These are phyloP conservation scores for Sylvia atricapilla DNA, from an alignment of 2,113 vertebrate species.

Conservation along the genomic window DNA sequence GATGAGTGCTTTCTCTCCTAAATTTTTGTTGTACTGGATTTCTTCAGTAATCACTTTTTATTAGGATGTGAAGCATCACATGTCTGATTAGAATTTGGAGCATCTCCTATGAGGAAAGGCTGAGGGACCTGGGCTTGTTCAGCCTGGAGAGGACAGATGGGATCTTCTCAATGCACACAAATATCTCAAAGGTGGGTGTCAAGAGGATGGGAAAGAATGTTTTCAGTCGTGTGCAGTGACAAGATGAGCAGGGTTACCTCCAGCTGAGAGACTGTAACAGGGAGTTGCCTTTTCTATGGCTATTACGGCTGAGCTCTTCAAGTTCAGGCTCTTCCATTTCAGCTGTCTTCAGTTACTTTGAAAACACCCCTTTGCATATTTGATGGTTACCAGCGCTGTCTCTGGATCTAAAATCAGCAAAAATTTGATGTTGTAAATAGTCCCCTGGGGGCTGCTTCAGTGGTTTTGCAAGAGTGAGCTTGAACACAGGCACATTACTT, in stretches of 20 bases:
- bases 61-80: not conserved
- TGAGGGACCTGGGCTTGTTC: not conserved
- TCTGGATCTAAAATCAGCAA: not conserved
- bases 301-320: not conserved
- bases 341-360: not conserved
- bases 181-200: not conserved
- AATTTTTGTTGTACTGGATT: not conserved
- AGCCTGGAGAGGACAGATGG: not conserved
- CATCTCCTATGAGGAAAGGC: not conserved
- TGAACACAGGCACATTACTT: rapidly evolving
- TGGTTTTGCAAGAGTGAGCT: not conserved
- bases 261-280: rapidly evolving
- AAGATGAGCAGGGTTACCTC: not conserved
- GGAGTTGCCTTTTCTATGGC: not conserved
- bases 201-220: not conserved
- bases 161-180: not conserved
- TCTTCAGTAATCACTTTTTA: not conserved
- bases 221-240: not conserved
- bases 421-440: not conserved
- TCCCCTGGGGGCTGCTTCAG: not conserved
- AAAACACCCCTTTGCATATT: not conserved
- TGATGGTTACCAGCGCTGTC: not conserved
- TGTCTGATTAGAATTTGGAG: not conserved
- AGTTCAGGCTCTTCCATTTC: not conserved
- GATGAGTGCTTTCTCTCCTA: not conserved